phyloP scores from a whole-genome alignment of 1,140 invertebrate genomes.

The Papilio polyxenes region DNA sequence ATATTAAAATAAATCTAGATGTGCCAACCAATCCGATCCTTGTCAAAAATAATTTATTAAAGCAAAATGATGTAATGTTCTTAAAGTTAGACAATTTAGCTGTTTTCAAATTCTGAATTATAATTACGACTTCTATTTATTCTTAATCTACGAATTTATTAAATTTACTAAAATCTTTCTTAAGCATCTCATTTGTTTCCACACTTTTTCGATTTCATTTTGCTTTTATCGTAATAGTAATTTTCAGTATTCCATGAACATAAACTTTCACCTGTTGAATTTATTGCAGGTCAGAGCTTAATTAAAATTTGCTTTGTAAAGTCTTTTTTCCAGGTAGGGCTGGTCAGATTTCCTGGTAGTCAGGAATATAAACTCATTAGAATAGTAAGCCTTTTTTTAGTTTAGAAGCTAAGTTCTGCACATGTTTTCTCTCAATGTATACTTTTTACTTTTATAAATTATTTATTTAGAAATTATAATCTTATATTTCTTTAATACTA shows the following conservation, averaged over 20 bases:
- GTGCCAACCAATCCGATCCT: no score
- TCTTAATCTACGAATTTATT: not conserved
- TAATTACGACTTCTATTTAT: not conserved
- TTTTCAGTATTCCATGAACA: not conserved
- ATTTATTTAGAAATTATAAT: no score
- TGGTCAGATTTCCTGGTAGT: not conserved
- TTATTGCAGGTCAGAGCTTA: conserved; percentile 24
- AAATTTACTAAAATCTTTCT: not conserved
- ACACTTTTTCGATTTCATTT: conserved; percentile 12
- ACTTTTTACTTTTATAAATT: no score
- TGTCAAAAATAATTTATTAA: no score
- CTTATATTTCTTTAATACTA: no score
- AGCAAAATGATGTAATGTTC: no score
- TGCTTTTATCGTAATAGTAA: conserved; percentile 9
- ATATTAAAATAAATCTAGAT: no score
- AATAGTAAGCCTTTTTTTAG: conserved; percentile 1
- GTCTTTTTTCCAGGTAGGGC: not conserved
- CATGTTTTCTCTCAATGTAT: not conserved
- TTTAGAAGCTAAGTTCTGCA: not conserved
- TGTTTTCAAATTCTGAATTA: not conserved
- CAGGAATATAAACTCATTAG: not conserved
- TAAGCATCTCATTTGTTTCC: conserved; percentile 14
- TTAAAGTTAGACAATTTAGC: not conserved
- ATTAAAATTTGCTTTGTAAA: conserved; percentile 16
- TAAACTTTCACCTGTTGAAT: conserved; percentile 17